Evolutionary conservation across 2,113 vertebrate species (phyloP).

Genomic region (Vombatus ursinus): DNA sequence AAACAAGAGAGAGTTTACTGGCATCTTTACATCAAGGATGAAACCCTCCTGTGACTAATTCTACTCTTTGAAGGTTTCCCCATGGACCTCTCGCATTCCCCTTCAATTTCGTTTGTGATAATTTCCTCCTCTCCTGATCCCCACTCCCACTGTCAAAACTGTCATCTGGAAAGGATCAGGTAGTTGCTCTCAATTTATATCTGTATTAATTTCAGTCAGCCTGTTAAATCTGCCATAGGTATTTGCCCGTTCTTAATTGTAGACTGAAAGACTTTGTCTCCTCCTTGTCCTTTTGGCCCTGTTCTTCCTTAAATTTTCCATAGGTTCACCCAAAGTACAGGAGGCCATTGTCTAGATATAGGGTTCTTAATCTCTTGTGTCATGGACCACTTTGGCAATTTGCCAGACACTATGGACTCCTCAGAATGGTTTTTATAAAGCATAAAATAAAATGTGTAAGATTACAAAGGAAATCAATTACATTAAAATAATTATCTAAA

Average conservation of each 20-base stretch:
- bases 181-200: neutral
- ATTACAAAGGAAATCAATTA: neutral
- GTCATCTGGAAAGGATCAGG: neutral
- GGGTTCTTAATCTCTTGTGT: neutral
- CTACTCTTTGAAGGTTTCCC: neutral
- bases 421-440: neutral
- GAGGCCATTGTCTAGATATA: neutral
- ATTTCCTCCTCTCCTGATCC: neutral
- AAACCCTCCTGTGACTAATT: neutral
- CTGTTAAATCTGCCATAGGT: neutral
- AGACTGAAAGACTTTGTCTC: neutral
- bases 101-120: neutral
- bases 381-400: neutral
- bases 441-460: neutral
- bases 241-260: neutral
- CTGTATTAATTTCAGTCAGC: neutral
- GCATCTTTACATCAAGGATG: neutral
- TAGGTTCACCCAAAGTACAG: neutral
- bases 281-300: neutral
- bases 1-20: neutral
- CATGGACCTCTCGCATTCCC: neutral
- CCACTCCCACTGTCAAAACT: neutral
- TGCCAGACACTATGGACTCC: neutral
- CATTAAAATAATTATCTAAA: neutral
- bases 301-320: neutral